Evolutionary conservation across 1,140 invertebrate species (phyloP).

Genomic region (Bathynomus jamesi): DNA sequence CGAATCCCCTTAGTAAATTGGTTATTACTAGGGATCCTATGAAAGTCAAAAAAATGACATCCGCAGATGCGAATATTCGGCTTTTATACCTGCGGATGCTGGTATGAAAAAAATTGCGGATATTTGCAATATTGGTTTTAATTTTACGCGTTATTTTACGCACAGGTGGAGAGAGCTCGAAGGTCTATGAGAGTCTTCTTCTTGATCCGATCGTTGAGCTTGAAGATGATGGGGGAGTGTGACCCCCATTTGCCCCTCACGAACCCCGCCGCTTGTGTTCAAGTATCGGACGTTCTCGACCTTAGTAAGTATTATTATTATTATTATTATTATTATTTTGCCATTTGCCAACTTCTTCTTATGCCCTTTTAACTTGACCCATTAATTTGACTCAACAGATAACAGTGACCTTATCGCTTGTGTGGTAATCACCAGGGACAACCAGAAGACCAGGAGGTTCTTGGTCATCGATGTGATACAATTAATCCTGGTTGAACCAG

Average conservation of each 20-base stretch:
- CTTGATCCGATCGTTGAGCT: constrained; percentile 71
- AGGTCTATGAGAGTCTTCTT: constrained; percentile 92
- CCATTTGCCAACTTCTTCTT: not conserved
- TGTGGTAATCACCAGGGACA: constrained; percentile 81
- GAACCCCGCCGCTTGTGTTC: constrained; percentile 77
- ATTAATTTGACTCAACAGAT: constrained; percentile 54
- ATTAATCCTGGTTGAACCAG: constrained; percentile 93
- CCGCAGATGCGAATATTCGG: no score
- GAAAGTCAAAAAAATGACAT: no score
- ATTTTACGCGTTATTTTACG: no score
- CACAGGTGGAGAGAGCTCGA: constrained; percentile 87
- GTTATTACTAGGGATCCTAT: no score
- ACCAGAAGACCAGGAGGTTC: constrained; percentile 62
- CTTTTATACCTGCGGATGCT: no score
- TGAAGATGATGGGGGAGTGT: constrained; percentile 67
- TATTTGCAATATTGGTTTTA: no score
- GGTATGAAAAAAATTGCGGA: no score
- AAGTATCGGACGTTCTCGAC: constrained; percentile 50
- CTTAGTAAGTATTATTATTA: constrained; percentile 22
- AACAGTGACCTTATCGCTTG: constrained; percentile 96
- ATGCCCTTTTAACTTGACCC: not conserved
- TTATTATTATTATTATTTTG: not conserved
- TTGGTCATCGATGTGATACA: constrained; percentile 91
- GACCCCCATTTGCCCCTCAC: constrained; percentile 88
- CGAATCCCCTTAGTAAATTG: no score